A percentile compares a stretch with the other conserved stretches of the same genome.
These are phyloP conservation scores for Cordilura impudica DNA, from an alignment of 2,888 invertebrate species.

Conservation along the genomic window DNA sequence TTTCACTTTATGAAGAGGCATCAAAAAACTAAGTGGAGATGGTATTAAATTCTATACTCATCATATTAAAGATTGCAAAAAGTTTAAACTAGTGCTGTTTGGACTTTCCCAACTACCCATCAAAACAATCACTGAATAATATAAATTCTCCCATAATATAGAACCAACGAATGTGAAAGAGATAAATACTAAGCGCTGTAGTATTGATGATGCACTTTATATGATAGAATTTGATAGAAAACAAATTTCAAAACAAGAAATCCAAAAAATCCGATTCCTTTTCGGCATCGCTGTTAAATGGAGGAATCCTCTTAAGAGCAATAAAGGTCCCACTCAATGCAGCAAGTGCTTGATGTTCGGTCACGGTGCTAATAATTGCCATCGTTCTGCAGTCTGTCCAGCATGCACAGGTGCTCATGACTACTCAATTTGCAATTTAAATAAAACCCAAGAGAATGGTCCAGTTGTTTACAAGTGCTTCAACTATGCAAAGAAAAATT, in stretches of 20 bases:
- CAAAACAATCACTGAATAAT: neutral
- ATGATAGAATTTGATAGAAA: no score
- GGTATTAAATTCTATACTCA: no score
- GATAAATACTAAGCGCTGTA: neutral
- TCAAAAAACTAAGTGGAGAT: no score
- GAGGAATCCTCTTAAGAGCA: neutral
- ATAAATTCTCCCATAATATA: neutral
- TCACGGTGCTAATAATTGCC: neutral
- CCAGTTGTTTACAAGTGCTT: slow-evolving; percentile 4
- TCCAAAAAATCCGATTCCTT: neutral
- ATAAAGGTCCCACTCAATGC: neutral
- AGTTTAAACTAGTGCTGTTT: no score
- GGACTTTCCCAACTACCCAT: no score
- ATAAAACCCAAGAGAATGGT: no score
- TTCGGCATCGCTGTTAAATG: neutral
- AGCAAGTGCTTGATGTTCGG: slow-evolving; percentile 1
- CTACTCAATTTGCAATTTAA: no score
- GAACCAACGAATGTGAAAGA: neutral
- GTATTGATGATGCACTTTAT: neutral
- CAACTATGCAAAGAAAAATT: neutral
- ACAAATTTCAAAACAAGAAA: neutral
- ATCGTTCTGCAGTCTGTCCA: neutral
- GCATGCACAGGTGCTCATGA: neutral
- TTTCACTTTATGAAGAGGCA: no score
- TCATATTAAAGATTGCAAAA: no score